Base-by-base conservation (phyloP, 2,797 vertebrate genomes). In the Kryptolebias ocellatus region DNA sequence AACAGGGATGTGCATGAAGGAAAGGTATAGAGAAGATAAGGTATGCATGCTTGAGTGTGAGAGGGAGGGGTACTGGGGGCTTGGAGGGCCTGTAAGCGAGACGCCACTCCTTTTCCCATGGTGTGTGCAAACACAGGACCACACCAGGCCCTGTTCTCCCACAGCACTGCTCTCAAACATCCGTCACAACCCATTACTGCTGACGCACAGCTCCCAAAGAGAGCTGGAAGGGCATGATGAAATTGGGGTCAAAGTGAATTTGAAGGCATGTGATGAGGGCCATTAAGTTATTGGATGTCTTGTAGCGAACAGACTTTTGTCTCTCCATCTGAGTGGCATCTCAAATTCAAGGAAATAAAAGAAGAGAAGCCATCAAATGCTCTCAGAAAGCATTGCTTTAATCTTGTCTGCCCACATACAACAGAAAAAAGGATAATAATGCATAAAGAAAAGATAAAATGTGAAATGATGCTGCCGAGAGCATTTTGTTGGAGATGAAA, bases 111-210 rank as follows among this genome's bases (percentile, higher is more conserved):
- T 83, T 88, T 93, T 93, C 92, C 89, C 92, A 93, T 90, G 91
- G 84, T 83, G 84, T 76, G 74, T 50, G 49, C 76, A 71, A 79
- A 85, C 85, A 63, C 62, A 20, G 74, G 77, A 81, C 85, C 86
- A 77, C 83, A 86, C 80, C 76, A 64, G 79, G 84, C 74, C 79
- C 73, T 29, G 63, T 67, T 83, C 83, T 90, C 90, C 84, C 89
- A 87, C 80, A 86, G 87, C 70, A 59, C 72, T 53, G 64, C 64
- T 65, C 83, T 82, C 79, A 81, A 88, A 89, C 84, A 92, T 87
- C 89, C 77, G 88, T 93, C 93, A 94, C 76, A 90, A 89, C 85
- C 81, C 83, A 94, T 94, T 94, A 94, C 78, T 54, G 84, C 78
- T 87, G 89, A 93, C 54, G 80, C 81, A 67, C 56, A 65, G 73